These are phyloP conservation scores for Chionomys nivalis DNA, from an alignment of 2,113 vertebrate species.

Conservation along the genomic window DNA sequence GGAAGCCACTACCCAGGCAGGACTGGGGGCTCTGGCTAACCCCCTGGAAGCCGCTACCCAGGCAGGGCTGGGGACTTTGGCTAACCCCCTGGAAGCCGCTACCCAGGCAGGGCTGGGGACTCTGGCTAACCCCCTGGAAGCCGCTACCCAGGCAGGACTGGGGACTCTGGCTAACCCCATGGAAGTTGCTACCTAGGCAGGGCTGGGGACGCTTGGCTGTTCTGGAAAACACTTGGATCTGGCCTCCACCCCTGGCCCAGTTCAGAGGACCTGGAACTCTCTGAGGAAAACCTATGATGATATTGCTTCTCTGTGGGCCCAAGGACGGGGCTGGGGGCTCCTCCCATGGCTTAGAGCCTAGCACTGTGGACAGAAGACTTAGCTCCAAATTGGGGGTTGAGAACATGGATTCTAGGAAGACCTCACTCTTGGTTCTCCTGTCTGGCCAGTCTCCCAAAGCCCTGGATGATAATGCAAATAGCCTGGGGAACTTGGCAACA, in stretches of 20 bases:
- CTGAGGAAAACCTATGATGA: neutral
- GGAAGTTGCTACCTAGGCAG: neutral
- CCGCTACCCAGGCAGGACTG: neutral
- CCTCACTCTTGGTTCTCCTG: neutral
- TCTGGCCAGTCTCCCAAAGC: neutral
- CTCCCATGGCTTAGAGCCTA: neutral
- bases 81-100: slow-evolving; percentile 28
- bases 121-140: slow-evolving; percentile 23
- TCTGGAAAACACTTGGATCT: neutral
- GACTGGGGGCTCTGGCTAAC: too few relatives aligned
- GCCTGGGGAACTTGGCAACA: neutral
- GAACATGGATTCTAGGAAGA: neutral
- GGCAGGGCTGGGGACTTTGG: neutral
- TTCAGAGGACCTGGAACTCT: neutral
- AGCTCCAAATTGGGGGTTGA: too few relatives aligned
- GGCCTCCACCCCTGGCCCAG: neutral
- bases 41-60: too few relatives aligned
- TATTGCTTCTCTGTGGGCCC: neutral
- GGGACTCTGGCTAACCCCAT: slow-evolving; percentile 8
- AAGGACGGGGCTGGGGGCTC: too few relatives aligned
- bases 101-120: neutral
- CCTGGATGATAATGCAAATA: neutral
- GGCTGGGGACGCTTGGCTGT: neutral
- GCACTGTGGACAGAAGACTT: neutral
- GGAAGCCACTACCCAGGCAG: neutral